Evolutionary conservation across 2,797 vertebrate species (phyloP), one percentile per base, ranked within the genome.

Genomic region (Sebastolobus alascanus): DNA sequence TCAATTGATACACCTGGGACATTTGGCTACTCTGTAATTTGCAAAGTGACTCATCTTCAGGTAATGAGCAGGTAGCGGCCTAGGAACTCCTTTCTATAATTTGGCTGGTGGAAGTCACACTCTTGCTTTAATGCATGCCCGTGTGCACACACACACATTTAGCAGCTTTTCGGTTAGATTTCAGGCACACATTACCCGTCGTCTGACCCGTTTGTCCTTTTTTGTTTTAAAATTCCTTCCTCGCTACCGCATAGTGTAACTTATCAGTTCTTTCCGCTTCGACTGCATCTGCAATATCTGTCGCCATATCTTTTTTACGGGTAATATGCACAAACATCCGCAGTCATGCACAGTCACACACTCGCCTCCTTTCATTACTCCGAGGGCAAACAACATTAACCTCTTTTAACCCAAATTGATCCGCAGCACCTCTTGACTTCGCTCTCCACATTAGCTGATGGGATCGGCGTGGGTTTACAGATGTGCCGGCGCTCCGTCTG

Each of bases 11-110:
- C 93, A 94, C 90, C 91, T 90, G 91, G 91, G 90, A 86, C 79
- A 65, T 87, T 65, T 85, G 68, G 64, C 83, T 80, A 73, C 84
- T 86, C 89, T 94, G 87, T 93, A 94, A 94, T 95, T 94, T 93
- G 79, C 73, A 73, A 86, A 87, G 81, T 74, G 87, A 90, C 72
- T 93, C 87, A 87, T 89, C 79, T 84, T 79, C 54, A 68, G 87
- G 77, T 92, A 95, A 95, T 92, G 90, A 94, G 90, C 84, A 87
- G 87, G 88, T 89, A 80, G 37, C 14, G 11, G 43, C 82, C 46
- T 72, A 73, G 68, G 83, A 83, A 79, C 82, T 75, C 73, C 84
- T 75, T 87, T 86, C 78, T 67, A 56, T 89, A 88, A 93, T 93
- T 91, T 86, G 60, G 22, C 20, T 79, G 77, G 78, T 71, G 59